These are phyloP conservation scores for Thunnus maccoyii DNA, from an alignment of 2,113 vertebrate genomes.

Conservation along the genomic window DNA sequence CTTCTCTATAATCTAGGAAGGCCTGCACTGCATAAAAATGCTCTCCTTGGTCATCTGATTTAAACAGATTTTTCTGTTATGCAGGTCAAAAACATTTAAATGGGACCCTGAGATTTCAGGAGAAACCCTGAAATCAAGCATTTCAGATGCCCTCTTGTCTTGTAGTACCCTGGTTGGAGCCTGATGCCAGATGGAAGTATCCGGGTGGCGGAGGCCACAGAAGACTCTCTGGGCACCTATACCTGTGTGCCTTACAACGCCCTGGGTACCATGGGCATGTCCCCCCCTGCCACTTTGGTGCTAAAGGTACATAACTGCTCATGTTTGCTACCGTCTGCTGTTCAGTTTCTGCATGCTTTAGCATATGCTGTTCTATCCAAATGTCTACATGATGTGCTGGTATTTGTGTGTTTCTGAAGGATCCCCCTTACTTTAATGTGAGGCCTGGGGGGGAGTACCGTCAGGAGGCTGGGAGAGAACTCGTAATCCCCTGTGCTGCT, in stretches of 20 bases:
- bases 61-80: conserved; percentile 14
- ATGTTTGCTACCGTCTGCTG: neutral
- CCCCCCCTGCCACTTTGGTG: conserved; percentile 97
- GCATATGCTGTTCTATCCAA: neutral
- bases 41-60: neutral
- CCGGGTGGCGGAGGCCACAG: conserved; percentile 97
- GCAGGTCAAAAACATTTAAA: conserved; percentile 27
- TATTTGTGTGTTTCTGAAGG: conserved; percentile 81
- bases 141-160: conserved; percentile 38
- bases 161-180: conserved; percentile 95
- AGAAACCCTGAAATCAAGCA: conserved; percentile 5
- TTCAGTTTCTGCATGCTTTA: neutral
- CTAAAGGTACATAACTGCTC: conserved; percentile 90
- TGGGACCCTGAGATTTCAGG: conserved; percentile 33
- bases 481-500: conserved; percentile 97
- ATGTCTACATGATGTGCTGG: conserved; percentile 4
- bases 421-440: conserved; percentile 99
- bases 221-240: conserved; percentile 99
- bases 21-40: neutral
- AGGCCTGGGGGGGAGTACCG: conserved; percentile 99
- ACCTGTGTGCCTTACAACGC: conserved; percentile 99
- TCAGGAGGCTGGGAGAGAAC: conserved; percentile 98
- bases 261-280: conserved; percentile 99
- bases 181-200: conserved; percentile 96
- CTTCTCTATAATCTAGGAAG: neutral